Evolutionary conservation across 2,888 invertebrate genomes (phyloP).

Genomic region (Carpatolechia fugitivella): DNA sequence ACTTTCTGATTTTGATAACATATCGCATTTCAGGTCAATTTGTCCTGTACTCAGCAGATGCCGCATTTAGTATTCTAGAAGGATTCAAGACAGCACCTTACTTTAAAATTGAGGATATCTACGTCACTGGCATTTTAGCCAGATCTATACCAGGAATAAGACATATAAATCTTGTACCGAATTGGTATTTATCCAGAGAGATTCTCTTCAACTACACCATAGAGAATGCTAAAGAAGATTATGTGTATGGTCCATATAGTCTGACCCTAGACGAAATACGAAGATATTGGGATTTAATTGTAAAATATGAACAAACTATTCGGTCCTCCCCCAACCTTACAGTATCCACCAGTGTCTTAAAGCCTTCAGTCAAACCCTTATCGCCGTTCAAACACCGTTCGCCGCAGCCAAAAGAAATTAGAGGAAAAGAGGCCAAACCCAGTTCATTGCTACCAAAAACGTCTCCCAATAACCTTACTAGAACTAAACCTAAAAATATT

Average conservation of each 20-base stretch:
- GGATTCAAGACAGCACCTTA: neutral
- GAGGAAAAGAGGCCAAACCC: too few species aligned
- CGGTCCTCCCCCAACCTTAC: neutral
- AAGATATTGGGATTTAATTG: neutral
- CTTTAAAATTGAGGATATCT: neutral
- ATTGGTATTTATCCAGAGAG: conserved; percentile 21
- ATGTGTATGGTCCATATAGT: neutral
- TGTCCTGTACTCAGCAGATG: neutral
- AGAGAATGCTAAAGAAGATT: neutral
- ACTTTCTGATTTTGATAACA: too few species aligned
- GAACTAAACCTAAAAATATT: too few species aligned
- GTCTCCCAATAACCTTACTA: too few species aligned
- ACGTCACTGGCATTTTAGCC: conserved; percentile 10
- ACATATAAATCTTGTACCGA: conserved; percentile 28
- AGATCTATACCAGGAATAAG: conserved; percentile 17
- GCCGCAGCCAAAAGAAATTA: too few species aligned
- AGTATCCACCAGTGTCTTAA: too few species aligned
- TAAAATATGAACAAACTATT: neutral
- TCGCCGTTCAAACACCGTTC: too few species aligned
- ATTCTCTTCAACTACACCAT: neutral
- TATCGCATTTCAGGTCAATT: conserved; percentile 17
- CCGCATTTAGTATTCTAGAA: neutral
- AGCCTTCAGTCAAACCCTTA: too few species aligned
- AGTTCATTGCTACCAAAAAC: too few species aligned
- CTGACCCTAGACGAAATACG: neutral